A percentile compares a stretch with the other conserved stretches of the same genome.
These are phyloP conservation scores for Acanthosepion pharaonis DNA, from an alignment of 2,888 invertebrate genomes.

Conservation along the genomic window DNA sequence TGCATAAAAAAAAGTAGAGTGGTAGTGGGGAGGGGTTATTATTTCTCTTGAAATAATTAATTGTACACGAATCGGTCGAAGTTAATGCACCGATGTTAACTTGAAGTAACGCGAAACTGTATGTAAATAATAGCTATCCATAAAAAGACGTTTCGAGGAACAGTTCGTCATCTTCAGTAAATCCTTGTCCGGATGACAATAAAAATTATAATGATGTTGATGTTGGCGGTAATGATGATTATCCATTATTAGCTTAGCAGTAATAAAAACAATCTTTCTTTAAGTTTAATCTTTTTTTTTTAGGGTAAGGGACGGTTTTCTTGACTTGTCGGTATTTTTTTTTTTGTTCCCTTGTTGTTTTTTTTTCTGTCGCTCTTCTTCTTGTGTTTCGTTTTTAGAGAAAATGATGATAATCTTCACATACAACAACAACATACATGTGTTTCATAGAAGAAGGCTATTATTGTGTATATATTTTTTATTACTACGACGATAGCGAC, in stretches of 20 bases:
- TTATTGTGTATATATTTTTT: not conserved
- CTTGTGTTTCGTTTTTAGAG: not conserved
- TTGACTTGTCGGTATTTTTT: not conserved
- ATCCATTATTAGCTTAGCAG: not conserved
- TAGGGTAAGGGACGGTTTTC: not conserved
- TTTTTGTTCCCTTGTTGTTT: rapidly evolving
- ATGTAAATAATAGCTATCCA: not conserved
- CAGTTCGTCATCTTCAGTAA: not conserved
- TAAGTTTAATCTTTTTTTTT: too few relatives aligned
- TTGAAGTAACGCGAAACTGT: not conserved
- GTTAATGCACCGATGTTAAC: not conserved
- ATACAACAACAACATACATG: not conserved
- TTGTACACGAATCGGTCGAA: not conserved
- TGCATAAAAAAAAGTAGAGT: too few relatives aligned
- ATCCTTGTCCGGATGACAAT: not conserved
- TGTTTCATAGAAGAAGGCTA: not conserved
- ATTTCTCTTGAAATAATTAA: not conserved
- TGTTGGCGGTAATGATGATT: not conserved
- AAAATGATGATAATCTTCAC: not conserved
- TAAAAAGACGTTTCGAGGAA: not conserved
- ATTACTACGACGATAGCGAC: not conserved
- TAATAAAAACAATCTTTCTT: not conserved
- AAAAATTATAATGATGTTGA: not conserved
- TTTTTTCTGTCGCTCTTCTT: not conserved
- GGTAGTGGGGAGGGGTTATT: too few relatives aligned